Evolutionary conservation across 2,888 invertebrate genomes (phyloP).

Genomic region (Xestia sexstrigata): DNA sequence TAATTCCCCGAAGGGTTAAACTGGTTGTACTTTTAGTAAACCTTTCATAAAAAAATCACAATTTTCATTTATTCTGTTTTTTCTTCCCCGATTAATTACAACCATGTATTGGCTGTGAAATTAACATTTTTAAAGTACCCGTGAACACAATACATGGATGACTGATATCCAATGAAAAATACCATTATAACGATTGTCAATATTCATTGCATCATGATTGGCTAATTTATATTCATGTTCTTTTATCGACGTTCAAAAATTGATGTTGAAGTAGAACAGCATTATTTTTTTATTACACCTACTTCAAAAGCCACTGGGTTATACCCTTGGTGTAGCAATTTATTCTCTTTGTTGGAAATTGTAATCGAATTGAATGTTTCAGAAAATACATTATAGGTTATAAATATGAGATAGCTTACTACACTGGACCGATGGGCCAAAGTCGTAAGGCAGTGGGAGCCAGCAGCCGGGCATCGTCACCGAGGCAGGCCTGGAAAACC

Average conservation of each 20-base stretch:
- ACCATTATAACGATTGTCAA: slow-evolving; percentile 39
- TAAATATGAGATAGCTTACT: not conserved
- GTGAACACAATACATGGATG: slow-evolving; percentile 6
- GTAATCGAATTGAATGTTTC: not conserved
- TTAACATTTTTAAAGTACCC: slow-evolving; percentile 36
- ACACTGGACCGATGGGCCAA: not conserved
- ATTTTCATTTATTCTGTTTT: not conserved
- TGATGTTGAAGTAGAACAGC: slow-evolving; percentile 18
- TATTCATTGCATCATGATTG: slow-evolving; percentile 49
- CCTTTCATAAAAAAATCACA: not conserved
- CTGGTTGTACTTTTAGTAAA: not conserved
- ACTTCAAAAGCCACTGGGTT: slow-evolving; percentile 2
- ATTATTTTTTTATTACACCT: slow-evolving; percentile 18
- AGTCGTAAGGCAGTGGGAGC: not conserved
- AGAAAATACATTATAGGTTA: not conserved
- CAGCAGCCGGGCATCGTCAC: not conserved
- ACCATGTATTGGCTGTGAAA: slow-evolving; percentile 21
- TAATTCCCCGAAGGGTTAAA: not conserved
- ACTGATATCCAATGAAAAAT: slow-evolving; percentile 26
- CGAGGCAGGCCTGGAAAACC: not conserved
- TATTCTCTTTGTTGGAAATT: not conserved
- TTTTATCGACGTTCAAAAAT: slow-evolving; percentile 41
- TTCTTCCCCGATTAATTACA: slow-evolving; percentile 35
- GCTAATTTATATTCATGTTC: slow-evolving; percentile 52
- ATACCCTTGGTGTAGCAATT: slow-evolving; percentile 1